Percentiles rank a stretch among this genome's conserved stretches.
These are phyloP conservation scores for Phataginus tetradactyla DNA, from an alignment of 2,797 vertebrate species.

Conservation along the genomic window DNA sequence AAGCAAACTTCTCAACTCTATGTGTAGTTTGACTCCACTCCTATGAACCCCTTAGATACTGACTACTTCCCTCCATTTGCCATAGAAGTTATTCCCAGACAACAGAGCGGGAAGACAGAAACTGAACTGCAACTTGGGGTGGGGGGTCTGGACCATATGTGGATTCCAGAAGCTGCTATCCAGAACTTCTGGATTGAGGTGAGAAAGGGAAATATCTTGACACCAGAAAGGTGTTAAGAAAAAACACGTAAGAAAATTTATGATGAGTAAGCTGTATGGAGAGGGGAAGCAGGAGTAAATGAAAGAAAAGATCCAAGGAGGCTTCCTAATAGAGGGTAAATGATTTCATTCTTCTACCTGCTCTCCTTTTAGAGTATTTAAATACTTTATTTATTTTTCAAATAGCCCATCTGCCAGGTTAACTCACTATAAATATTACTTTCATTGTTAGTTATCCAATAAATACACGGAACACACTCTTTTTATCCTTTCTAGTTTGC, in stretches of 20 bases:
- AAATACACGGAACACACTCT: not conserved
- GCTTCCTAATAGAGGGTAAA: not conserved
- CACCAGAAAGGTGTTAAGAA: not conserved
- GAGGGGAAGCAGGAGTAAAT: not conserved
- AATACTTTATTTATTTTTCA: not conserved
- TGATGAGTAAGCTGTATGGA: not conserved
- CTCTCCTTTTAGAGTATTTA: not conserved
- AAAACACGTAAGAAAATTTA: not conserved
- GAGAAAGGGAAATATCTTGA: not conserved
- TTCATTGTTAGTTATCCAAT: conserved; percentile 21
- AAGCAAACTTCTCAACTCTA: not conserved
- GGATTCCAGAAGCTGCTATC: not conserved
- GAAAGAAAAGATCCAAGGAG: not conserved
- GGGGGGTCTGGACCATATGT: not conserved
- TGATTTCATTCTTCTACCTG: not conserved
- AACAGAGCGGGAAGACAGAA: not conserved
- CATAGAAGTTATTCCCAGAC: not conserved
- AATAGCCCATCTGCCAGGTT: not conserved
- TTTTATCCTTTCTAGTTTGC: not conserved
- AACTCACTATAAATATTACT: not conserved
- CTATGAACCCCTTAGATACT: not conserved
- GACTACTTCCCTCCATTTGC: not conserved
- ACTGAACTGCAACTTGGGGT: not conserved
- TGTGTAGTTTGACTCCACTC: not conserved
- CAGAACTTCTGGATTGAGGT: not conserved